Conservation (phyloP, 2,797 vertebrate species). For the Channa striata region DNA sequence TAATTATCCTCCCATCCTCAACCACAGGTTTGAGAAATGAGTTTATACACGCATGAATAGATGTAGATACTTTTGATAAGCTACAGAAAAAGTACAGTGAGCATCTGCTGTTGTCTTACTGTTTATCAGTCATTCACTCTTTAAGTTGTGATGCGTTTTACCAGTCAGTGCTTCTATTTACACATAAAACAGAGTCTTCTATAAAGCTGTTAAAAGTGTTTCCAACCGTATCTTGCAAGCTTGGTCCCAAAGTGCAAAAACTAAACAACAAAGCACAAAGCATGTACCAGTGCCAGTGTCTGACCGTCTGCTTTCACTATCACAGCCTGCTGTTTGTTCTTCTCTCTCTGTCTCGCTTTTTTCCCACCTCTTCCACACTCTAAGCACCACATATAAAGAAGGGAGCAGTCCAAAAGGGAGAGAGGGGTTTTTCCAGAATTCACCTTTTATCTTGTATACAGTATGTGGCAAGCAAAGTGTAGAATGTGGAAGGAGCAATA, state of each 20-base stretch:
- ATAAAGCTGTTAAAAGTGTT: conserved; percentile 71
- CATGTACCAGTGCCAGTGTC: conserved; percentile 39
- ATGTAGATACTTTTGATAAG: no score
- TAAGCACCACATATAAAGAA: conserved; percentile 48
- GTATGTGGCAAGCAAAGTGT: conserved; percentile 40
- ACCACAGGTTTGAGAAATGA: no score
- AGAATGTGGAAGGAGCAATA: conserved; percentile 42
- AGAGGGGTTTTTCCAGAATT: conserved; percentile 49
- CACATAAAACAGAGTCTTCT: conserved; percentile 62
- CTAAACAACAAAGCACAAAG: conserved; percentile 64
- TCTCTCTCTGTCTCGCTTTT: conserved; percentile 39
- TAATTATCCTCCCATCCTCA: no score
- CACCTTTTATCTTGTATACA: conserved; percentile 66
- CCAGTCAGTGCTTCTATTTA: conserved; percentile 60
- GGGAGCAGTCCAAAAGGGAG: conserved; percentile 33
- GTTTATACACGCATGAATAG: no score
- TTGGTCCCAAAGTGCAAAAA: conserved; percentile 57
- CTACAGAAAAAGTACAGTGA: conserved; percentile 1
- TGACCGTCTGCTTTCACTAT: conserved; percentile 66
- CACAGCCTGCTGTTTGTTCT: conserved; percentile 61
- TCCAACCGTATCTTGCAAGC: conserved; percentile 50
- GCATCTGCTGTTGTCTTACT: conserved; percentile 46
- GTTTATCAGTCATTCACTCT: conserved; percentile 56
- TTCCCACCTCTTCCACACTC: conserved; percentile 32
- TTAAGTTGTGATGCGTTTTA: conserved; percentile 58